Conservation (phyloP, 1,140 invertebrate species). For the Zeugodacus cucurbitae region DNA sequence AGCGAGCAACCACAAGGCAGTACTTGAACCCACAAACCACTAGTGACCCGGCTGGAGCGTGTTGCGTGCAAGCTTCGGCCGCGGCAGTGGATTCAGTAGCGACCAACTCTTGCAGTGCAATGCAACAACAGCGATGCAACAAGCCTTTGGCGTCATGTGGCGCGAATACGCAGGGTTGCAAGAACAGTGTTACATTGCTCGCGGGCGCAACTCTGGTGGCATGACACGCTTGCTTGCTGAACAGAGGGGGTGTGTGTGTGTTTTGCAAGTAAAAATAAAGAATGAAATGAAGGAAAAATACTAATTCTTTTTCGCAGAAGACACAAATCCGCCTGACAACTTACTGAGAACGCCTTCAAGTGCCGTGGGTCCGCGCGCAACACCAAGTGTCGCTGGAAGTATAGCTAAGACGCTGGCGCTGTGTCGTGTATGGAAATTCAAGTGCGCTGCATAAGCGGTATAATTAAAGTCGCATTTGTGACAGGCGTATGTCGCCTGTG, state of each 20-base stretch:
- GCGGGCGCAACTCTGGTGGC: neutral
- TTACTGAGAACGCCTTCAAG: neutral
- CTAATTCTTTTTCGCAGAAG: neutral
- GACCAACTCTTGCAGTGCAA: neutral
- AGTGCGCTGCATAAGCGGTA: neutral
- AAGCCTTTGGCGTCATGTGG: slow-evolving; percentile 42
- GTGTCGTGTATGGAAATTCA: neutral
- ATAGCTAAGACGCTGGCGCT: neutral
- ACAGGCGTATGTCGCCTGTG: slow-evolving; percentile 23
- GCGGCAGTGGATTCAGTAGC: neutral
- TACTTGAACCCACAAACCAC: slow-evolving; percentile 11
- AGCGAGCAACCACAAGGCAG: neutral
- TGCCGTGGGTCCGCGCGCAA: neutral
- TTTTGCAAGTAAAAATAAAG: neutral
- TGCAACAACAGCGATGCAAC: neutral
- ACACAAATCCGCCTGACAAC: neutral
- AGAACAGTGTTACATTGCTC: neutral
- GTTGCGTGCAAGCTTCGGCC: neutral
- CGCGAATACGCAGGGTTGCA: neutral
- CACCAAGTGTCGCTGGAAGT: neutral
- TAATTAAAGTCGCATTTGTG: slow-evolving; percentile 42
- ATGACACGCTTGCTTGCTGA: neutral
- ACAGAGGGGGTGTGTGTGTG: neutral
- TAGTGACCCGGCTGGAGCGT: neutral
- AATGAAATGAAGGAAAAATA: neutral